Percentiles rank a stretch among this genome's conserved stretches.
Conservation (phyloP, 2,888 invertebrate species). For the Nemotelus pantherinus region DNA sequence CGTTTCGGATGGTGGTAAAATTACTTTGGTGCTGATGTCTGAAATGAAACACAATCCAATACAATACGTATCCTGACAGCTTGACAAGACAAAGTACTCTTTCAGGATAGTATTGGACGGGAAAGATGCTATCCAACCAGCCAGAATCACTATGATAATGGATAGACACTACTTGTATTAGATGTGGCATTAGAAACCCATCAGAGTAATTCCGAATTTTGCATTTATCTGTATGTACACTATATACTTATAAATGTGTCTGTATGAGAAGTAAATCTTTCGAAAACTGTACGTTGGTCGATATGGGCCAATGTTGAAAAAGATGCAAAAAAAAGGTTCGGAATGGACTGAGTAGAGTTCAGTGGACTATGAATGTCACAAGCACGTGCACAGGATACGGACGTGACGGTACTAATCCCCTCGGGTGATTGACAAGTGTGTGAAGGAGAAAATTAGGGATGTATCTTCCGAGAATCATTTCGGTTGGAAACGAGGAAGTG, state of each 20-base stretch:
- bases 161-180: background rate
- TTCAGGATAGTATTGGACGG: background rate
- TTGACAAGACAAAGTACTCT: constrained; percentile 21
- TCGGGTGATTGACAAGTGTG: background rate
- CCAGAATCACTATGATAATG: constrained; percentile 2
- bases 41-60: constrained; percentile 13
- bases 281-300: background rate
- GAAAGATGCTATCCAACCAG: background rate
- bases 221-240: background rate
- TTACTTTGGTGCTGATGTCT: background rate
- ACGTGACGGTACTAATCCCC: background rate
- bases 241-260: background rate
- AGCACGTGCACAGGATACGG: background rate
- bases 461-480: too few relatives aligned
- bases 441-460: background rate
- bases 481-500: too few relatives aligned
- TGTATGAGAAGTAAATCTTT: background rate
- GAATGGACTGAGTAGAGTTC: background rate
- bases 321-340: too few relatives aligned
- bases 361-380: background rate
- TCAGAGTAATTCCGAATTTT: constrained; percentile 10
- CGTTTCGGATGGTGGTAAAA: background rate
- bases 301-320: too few relatives aligned
- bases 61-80: constrained; percentile 19
- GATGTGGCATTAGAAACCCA: constrained; percentile 3